Evolutionary conservation across 2,888 invertebrate species (phyloP).

Genomic region (Anthrax anthrax): DNA sequence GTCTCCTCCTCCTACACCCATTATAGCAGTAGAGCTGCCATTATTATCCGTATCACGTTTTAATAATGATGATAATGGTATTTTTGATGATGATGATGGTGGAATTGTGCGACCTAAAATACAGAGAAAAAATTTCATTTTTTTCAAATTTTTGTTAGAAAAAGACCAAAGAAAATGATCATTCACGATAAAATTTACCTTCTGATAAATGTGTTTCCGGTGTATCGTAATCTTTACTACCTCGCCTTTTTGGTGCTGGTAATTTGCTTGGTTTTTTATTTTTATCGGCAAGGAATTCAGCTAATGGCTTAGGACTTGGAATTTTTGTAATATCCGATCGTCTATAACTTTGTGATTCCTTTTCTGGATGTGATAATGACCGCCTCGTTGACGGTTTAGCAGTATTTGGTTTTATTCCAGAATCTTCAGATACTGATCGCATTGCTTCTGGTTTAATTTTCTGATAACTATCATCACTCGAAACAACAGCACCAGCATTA

Average conservation of each 20-base stretch:
- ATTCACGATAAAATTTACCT: too few species aligned
- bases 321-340: constrained; percentile 27
- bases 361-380: constrained; percentile 33
- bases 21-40: too few species aligned
- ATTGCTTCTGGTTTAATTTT: constrained; percentile 29
- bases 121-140: too few species aligned
- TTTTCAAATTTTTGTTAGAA: too few species aligned
- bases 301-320: constrained; percentile 28
- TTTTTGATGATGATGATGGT: too few species aligned
- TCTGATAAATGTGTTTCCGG: constrained; percentile 14
- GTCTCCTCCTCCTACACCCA: too few species aligned
- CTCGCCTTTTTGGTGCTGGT: constrained; percentile 23
- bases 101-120: too few species aligned
- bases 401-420: constrained; percentile 23
- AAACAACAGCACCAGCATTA: not conserved
- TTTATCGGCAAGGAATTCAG: constrained; percentile 28
- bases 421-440: constrained; percentile 32
- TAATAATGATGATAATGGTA: too few species aligned
- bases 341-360: constrained; percentile 26
- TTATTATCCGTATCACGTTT: too few species aligned
- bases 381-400: constrained; percentile 29
- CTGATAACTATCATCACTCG: constrained; percentile 11
- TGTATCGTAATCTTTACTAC: constrained; percentile 19
- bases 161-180: too few species aligned
- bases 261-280: constrained; percentile 23